Conservation (phyloP, 2,797 vertebrate species). For the Anisognathus igniventris region DNA sequence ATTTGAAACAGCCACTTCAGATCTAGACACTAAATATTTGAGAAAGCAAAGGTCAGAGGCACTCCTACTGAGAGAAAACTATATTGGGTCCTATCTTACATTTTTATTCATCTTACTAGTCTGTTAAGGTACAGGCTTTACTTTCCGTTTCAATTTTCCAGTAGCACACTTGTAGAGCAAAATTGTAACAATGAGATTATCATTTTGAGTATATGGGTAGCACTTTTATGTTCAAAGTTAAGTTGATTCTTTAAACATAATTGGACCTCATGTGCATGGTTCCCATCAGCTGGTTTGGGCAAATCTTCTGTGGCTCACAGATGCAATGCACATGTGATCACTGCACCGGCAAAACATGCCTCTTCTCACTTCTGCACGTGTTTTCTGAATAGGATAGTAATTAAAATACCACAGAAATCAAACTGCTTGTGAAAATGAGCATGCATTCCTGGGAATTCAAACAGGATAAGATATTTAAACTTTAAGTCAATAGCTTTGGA, state of each 20-base stretch:
- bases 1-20: slow-evolving; percentile 15
- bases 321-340: background rate
- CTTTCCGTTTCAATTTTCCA: background rate
- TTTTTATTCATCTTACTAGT: background rate
- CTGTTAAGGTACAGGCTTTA: background rate
- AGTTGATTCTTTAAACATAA: background rate
- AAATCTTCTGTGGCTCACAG: background rate
- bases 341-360: background rate
- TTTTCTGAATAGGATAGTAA: slow-evolving; percentile 26
- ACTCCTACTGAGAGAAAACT: background rate
- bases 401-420: slow-evolving; percentile 14
- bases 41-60: slow-evolving; percentile 13
- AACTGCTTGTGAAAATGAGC: slow-evolving; percentile 45
- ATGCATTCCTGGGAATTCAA: slow-evolving; percentile 33
- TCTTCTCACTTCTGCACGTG: background rate
- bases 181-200: background rate
- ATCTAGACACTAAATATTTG: background rate
- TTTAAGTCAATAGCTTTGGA: slow-evolving; percentile 53
- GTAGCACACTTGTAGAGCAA: background rate
- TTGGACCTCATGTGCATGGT: background rate
- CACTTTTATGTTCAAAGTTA: background rate
- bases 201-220: background rate
- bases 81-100: background rate
- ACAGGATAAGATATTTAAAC: slow-evolving; percentile 41
- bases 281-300: background rate